Percentiles rank a stretch among this genome's conserved stretches.
Conservation (phyloP, 2,113 vertebrate species). For the Menidia beryllina region DNA sequence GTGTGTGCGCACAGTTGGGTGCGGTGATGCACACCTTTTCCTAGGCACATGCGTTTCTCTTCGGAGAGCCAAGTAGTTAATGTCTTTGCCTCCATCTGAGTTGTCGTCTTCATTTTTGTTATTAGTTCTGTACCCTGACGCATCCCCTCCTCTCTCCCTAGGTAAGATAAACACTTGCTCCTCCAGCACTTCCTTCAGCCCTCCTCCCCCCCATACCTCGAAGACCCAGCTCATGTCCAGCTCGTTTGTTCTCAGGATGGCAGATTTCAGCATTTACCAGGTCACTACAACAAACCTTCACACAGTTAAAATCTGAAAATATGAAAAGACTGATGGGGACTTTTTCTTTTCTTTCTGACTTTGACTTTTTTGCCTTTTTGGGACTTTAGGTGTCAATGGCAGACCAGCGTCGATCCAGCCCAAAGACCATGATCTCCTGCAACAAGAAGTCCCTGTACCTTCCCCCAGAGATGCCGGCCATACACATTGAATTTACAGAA, state of each 20-base stretch:
- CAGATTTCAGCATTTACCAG: constrained; percentile 98
- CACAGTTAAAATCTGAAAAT: not conserved
- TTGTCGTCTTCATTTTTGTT: constrained; percentile 2
- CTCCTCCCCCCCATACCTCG: constrained; percentile 81
- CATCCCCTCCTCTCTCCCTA: constrained; percentile 35
- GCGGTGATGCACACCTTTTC: constrained; percentile 72
- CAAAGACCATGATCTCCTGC: constrained; percentile 96
- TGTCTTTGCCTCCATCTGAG: constrained; percentile 18
- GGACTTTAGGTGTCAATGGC: constrained; percentile 92
- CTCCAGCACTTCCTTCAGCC: constrained; percentile 81
- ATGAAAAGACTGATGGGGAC: not conserved
- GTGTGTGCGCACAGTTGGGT: constrained; percentile 75
- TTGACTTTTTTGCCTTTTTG: not conserved
- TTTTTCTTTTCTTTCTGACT: rapidly evolving
- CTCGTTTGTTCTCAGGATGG: constrained; percentile 94
- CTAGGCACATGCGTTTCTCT: constrained; percentile 22
- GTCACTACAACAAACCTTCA: constrained; percentile 66
- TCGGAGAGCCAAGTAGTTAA: constrained; percentile 9
- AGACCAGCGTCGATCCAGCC: constrained; percentile 93
- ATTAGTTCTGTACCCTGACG: not conserved
- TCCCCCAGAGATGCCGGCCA: constrained; percentile 96
- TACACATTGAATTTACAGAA: constrained; percentile 97
- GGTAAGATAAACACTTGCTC: constrained; percentile 82
- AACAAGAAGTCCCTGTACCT: constrained; percentile 98
- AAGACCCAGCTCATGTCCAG: constrained; percentile 96